Conservation (phyloP, 35 echinoderm and acorn worm genomes). For the Ophioderma brevispina region DNA sequence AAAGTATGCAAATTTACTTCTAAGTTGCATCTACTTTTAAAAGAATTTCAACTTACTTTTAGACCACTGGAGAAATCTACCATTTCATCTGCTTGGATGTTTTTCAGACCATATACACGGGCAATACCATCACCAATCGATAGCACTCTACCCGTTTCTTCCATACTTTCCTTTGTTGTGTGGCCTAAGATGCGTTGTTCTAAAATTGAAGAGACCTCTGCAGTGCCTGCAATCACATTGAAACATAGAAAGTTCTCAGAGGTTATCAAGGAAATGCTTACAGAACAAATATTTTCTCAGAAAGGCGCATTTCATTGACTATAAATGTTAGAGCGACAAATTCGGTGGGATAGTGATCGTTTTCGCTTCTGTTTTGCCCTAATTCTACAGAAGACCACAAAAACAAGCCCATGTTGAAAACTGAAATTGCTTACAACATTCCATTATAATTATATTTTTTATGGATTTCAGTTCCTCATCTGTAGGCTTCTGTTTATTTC, state of each 20-base stretch:
- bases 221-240: constrained; percentile 65
- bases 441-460: too few relatives aligned
- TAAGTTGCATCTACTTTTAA: too few relatives aligned
- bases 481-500: too few relatives aligned
- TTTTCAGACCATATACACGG: constrained; percentile 98
- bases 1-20: too few relatives aligned
- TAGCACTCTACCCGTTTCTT: constrained; percentile 96
- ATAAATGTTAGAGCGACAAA: too few relatives aligned
- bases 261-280: too few relatives aligned
- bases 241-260: background rate
- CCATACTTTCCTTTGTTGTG: constrained; percentile 90
- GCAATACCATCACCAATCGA: constrained; percentile 99
- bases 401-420: too few relatives aligned
- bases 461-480: too few relatives aligned
- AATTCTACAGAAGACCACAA: too few relatives aligned
- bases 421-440: too few relatives aligned
- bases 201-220: constrained; percentile 92
- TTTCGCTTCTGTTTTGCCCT: too few relatives aligned
- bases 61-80: constrained; percentile 99
- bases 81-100: constrained; percentile 99
- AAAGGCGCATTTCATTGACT: background rate
- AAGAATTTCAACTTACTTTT: constrained; percentile 80
- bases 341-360: too few relatives aligned
- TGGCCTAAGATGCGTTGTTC: constrained; percentile 95
- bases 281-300: background rate